Percentiles rank a stretch among this genome's conserved stretches.
phyloP scores from a whole-genome alignment of 2,888 invertebrate species.

The Metacarcinus magister region DNA sequence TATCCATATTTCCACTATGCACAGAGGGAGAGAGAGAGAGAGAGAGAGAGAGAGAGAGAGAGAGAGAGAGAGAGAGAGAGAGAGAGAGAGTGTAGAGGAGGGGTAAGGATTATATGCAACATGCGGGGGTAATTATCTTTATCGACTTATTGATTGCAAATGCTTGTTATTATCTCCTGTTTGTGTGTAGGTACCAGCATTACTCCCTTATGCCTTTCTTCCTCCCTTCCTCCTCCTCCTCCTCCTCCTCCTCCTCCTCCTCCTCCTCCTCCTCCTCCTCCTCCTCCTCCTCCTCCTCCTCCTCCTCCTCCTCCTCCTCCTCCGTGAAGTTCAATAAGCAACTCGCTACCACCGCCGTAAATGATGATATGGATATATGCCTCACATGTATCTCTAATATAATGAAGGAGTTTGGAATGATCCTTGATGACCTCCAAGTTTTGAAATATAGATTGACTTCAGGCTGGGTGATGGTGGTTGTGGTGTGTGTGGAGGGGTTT shows the following conservation, averaged over 20 bases:
- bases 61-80: constrained; percentile 10
- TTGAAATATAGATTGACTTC: background rate
- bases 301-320: background rate
- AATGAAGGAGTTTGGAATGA: background rate
- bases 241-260: too few relatives aligned
- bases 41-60: constrained; percentile 48
- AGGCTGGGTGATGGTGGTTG: background rate
- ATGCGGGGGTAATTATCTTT: background rate
- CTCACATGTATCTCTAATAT: background rate
- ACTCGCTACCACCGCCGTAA: background rate
- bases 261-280: background rate
- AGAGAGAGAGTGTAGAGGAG: background rate
- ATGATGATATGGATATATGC: background rate
- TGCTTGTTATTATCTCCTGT: background rate
- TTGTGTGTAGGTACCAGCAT: background rate
- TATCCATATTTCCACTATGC: too few relatives aligned
- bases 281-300: background rate
- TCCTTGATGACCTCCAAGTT: background rate
- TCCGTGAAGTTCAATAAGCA: background rate
- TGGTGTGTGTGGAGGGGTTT: background rate
- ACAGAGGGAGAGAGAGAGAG: background rate
- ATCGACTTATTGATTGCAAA: constrained; percentile 36
- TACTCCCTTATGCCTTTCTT: background rate
- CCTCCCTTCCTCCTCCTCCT: background rate
- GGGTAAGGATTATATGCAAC: background rate